These are phyloP conservation scores for Dryococelus australis DNA, from an alignment of 2,888 invertebrate genomes.

Conservation along the genomic window DNA sequence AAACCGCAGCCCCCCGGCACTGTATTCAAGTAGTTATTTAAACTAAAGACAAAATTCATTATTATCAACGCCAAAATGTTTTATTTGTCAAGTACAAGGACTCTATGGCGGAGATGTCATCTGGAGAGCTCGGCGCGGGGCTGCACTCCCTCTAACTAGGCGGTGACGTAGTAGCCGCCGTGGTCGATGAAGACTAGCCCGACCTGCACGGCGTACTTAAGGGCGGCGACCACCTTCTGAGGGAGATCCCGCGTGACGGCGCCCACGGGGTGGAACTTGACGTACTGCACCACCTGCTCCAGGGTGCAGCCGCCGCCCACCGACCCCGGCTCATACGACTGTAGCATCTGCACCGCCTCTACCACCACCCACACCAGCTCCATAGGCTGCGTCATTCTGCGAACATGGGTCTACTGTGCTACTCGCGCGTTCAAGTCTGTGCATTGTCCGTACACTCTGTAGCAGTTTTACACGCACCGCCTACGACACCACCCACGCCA, in stretches of 20 bases:
- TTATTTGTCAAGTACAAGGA: not conserved
- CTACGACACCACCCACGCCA: too few species aligned
- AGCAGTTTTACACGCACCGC: too few species aligned
- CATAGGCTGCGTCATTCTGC: not conserved
- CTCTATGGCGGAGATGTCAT: not conserved
- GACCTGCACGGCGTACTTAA: not conserved
- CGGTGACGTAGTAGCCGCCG: not conserved
- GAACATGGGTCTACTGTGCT: not conserved
- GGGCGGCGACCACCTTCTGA: not conserved
- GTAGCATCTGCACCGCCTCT: not conserved
- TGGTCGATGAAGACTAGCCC: not conserved
- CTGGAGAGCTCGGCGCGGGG: not conserved
- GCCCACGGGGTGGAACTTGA: not conserved
- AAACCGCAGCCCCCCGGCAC: too few species aligned
- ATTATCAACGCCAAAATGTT: not conserved
- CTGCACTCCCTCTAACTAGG: not conserved
- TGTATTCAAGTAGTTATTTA: too few species aligned
- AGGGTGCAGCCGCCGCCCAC: not conserved
- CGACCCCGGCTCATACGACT: not conserved
- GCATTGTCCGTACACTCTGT: too few species aligned
- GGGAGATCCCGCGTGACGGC: not conserved
- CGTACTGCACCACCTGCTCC: not conserved
- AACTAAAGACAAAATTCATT: too few species aligned
- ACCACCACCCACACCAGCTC: constrained; percentile 11
- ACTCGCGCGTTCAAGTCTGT: not conserved